phyloP scores from a whole-genome alignment of 2,113 vertebrate species.

The Dasypus novemcinctus region DNA sequence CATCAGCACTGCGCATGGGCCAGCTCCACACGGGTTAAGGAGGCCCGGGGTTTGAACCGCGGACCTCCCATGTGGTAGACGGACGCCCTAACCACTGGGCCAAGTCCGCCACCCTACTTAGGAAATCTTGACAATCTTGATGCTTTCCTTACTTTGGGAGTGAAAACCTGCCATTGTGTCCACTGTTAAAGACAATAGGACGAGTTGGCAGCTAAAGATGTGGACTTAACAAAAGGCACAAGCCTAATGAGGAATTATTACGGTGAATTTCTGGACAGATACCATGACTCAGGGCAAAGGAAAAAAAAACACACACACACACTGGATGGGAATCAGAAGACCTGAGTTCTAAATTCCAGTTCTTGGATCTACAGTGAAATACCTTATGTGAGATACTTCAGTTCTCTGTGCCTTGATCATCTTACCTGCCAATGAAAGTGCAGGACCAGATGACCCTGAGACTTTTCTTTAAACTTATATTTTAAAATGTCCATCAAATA shows the following conservation, averaged over 20 bases:
- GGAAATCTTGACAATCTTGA: neutral
- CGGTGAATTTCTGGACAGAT: neutral
- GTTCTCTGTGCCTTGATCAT: neutral
- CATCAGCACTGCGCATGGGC: too few relatives aligned
- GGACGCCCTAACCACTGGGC: too few relatives aligned
- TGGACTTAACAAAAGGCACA: neutral
- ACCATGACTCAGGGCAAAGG: neutral
- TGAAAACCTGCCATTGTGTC: neutral
- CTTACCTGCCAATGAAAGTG: neutral
- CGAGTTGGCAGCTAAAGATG: neutral
- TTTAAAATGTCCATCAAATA: neutral
- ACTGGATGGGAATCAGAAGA: neutral
- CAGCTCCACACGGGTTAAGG: too few relatives aligned
- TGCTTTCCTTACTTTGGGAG: neutral
- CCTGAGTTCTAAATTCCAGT: neutral
- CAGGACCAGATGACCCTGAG: neutral
- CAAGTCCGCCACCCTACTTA: too few relatives aligned
- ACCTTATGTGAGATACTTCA: neutral
- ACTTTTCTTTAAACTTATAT: neutral
- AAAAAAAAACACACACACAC: neutral
- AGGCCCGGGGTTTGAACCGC: too few relatives aligned
- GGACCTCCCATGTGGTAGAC: too few relatives aligned
- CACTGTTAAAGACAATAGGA: neutral
- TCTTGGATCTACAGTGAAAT: neutral
- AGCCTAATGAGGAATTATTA: accelerated